Percentiles rank a stretch among this genome's conserved stretches.
These are phyloP conservation scores for Burhinus oedicnemus DNA, from an alignment of 2,113 vertebrate genomes.

Conservation along the genomic window DNA sequence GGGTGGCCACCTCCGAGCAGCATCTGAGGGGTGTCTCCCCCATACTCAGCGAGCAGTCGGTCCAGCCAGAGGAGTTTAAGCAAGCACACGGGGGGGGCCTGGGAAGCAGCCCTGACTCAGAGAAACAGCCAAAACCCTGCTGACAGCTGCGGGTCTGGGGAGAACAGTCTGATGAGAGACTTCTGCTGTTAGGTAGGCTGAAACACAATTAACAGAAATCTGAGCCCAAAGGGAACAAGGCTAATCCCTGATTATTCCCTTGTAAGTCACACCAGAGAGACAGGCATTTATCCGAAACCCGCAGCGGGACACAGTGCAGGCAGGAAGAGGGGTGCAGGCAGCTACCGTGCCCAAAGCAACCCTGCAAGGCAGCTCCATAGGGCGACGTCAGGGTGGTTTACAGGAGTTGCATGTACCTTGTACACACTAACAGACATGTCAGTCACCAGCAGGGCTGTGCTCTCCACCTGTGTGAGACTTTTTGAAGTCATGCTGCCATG, in stretches of 20 bases:
- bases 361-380: background rate
- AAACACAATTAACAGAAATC: background rate
- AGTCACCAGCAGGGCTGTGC: background rate
- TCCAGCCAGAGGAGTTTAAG: background rate
- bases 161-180: background rate
- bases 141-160: background rate
- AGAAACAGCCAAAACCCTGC: background rate
- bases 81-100: background rate
- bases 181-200: background rate
- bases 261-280: background rate
- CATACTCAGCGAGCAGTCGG: fast-evolving
- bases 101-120: background rate
- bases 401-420: fast-evolving
- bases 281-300: background rate
- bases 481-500: fast-evolving
- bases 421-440: fast-evolving
- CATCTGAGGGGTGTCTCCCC: background rate
- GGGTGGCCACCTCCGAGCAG: background rate
- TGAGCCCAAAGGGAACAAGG: background rate
- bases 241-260: background rate
- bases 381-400: background rate
- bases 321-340: background rate
- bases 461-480: background rate
- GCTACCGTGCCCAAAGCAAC: background rate
- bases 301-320: fast-evolving